These are phyloP conservation scores for Sarotherodon lohbergeri DNA, from an alignment of 2,113 vertebrate genomes.

Conservation along the genomic window DNA sequence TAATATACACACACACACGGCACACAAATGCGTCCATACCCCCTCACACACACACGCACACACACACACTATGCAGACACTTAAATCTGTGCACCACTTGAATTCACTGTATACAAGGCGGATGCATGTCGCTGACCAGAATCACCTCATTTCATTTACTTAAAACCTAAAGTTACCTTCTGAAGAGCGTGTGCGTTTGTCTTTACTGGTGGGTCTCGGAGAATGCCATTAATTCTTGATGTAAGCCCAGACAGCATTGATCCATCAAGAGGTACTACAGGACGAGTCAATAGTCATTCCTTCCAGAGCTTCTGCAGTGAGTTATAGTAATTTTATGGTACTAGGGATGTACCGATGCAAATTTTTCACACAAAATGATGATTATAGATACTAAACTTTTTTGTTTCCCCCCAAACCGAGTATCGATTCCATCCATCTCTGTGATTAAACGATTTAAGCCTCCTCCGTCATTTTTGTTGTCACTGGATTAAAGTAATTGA, in stretches of 20 bases:
- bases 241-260: slow-evolving; percentile 61
- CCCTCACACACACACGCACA: background rate
- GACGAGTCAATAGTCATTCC: slow-evolving; percentile 51
- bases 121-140: slow-evolving; percentile 38
- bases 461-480: slow-evolving; percentile 4
- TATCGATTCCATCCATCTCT: slow-evolving; percentile 11
- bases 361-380: slow-evolving; percentile 20
- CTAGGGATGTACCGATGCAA: slow-evolving; percentile 47
- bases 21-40: background rate
- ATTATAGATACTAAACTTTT: background rate
- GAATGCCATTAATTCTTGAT: slow-evolving; percentile 51
- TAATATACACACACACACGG: background rate
- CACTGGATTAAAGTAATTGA: slow-evolving; percentile 4
- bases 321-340: slow-evolving; percentile 27
- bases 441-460: slow-evolving; percentile 5
- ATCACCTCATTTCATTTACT: slow-evolving; percentile 50
- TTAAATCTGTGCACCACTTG: slow-evolving; percentile 35
- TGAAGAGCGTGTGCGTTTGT: slow-evolving; percentile 36
- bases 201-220: slow-evolving; percentile 20
- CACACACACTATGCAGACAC: slow-evolving; percentile 2
- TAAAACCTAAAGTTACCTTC: slow-evolving; percentile 20
- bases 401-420: background rate
- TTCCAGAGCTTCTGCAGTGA: slow-evolving; percentile 47
- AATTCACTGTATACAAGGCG: slow-evolving; percentile 18
- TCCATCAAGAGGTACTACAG: slow-evolving; percentile 53